These are phyloP conservation scores for Nerophis lumbriciformis DNA, from an alignment of 2,113 vertebrate species.

Conservation along the genomic window DNA sequence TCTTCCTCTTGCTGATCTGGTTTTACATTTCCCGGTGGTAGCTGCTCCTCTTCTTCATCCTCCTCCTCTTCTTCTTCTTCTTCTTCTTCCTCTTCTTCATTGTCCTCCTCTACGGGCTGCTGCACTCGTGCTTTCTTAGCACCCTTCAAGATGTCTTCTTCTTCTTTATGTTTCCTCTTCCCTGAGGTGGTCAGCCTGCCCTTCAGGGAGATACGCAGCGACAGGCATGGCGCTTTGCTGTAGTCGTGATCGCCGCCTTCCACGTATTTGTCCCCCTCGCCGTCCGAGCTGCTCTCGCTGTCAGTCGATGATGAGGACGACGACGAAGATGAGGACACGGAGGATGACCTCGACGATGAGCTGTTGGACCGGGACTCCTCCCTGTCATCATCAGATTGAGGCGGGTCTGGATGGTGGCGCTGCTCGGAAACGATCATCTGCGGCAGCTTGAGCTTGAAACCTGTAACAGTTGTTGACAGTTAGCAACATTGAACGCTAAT, in stretches of 20 bases:
- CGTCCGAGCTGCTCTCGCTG: constrained; percentile 76
- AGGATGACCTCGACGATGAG: constrained; percentile 72
- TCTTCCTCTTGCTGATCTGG: constrained; percentile 55
- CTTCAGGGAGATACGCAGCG: constrained; percentile 70
- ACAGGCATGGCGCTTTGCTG: constrained; percentile 85
- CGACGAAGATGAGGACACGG: constrained; percentile 78
- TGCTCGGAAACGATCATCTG: constrained; percentile 78
- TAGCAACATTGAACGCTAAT: background rate
- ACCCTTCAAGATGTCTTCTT: constrained; percentile 59
- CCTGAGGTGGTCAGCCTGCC: constrained; percentile 59
- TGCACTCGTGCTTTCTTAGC: constrained; percentile 64
- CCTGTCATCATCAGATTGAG: constrained; percentile 69
- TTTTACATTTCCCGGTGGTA: constrained; percentile 53
- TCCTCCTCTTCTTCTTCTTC: constrained; percentile 66
- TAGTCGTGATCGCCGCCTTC: constrained; percentile 97
- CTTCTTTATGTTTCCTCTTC: constrained; percentile 69
- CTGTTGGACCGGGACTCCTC: constrained; percentile 63
- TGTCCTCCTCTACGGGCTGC: constrained; percentile 52
- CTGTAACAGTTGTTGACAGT: constrained; percentile 28
- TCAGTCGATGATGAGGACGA: constrained; percentile 79
- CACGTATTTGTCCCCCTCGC: constrained; percentile 82
- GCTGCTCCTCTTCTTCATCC: constrained; percentile 61
- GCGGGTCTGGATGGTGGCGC: constrained; percentile 50
- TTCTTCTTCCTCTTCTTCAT: constrained; percentile 63
- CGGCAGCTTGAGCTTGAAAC: constrained; percentile 40